Evolutionary conservation across 2,113 vertebrate species (phyloP), one percentile per base, ranked within the genome.

Genomic region (Antechinus stuartii): DNA sequence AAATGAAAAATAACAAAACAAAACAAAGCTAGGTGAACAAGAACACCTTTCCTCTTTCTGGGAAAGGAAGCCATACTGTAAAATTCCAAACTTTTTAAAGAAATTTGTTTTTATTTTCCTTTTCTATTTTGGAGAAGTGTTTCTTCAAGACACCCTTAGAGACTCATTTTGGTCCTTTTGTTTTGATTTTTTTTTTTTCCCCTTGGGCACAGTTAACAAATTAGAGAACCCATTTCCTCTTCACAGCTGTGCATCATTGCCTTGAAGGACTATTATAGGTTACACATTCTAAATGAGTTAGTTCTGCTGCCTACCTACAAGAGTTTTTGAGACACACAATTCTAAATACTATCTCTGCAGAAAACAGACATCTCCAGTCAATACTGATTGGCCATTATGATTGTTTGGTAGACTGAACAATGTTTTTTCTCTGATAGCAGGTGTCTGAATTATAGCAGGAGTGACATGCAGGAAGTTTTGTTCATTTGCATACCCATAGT

Each of bases 171-270:
- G 57, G 94, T 94, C 49, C 93, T 95, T 97, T 97, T 97, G 56
- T 97, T 97, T 96, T 97, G 16, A 90, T 49, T 49, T 84, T 35
- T 76, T 84, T 35, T 76, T 95, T 96, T 97, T 95, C 50, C 50
- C 9, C 96, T 95, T 96, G 93, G 97, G 93, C 95, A 96, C 95
- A 96, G 94, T 97, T 98, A 98, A 96, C 90, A 98, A 94, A 98
- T 98, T 96, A 98, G 96, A 97, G 97, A 97, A 97, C 92, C 94
- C 68, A 93, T 91, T 98, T 98, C 96, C 97, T 97, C 94, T 96
- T 92, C 96, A 90, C 54, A 98, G 96, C 92, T 0, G 0, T 97
- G 96, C 0, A 91, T 98, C 98, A 98, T 97, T 97, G 97, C 98
- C 98, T 98, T 97, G 56, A 35, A 98, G 97, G 94, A 97, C 96